Conservation (phyloP, 2,113 vertebrate genomes). For the Tachysurus fulvidraco region DNA sequence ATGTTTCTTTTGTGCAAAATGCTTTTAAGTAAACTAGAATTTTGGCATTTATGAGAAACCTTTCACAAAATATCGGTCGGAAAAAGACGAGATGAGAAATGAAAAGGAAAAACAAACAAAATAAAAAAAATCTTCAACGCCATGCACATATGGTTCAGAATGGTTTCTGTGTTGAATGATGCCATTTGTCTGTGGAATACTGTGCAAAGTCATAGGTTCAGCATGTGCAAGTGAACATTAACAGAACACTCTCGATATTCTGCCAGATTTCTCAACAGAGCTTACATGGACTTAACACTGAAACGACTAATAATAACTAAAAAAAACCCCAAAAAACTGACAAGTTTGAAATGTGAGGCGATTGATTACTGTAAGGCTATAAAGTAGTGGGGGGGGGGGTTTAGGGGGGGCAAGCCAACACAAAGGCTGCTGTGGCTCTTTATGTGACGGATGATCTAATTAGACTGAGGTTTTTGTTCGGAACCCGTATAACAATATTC, state of each 20-base stretch:
- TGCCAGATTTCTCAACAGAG: slow-evolving; percentile 61
- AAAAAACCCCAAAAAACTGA: slow-evolving; percentile 6
- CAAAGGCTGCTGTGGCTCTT: background rate
- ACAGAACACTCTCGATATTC: slow-evolving; percentile 54
- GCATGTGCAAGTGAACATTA: slow-evolving; percentile 70
- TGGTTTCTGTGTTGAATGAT: slow-evolving; percentile 53
- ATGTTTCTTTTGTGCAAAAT: slow-evolving; percentile 80
- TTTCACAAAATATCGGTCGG: slow-evolving; percentile 60
- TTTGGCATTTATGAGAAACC: slow-evolving; percentile 80
- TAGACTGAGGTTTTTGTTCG: background rate
- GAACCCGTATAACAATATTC: background rate
- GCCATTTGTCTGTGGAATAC: slow-evolving; percentile 65
- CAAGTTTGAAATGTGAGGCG: slow-evolving; percentile 62
- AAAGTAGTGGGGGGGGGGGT: background rate
- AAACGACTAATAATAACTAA: background rate
- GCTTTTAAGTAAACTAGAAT: slow-evolving; percentile 82
- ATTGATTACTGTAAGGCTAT: slow-evolving; percentile 57
- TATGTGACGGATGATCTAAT: background rate
- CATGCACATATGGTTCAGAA: slow-evolving; percentile 47
- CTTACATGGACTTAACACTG: slow-evolving; percentile 26
- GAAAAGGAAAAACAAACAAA: slow-evolving; percentile 27
- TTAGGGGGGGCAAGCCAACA: too few species aligned
- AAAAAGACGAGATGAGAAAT: slow-evolving; percentile 33
- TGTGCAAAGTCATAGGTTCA: slow-evolving; percentile 74
- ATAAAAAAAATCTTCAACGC: slow-evolving; percentile 59